Percentiles rank a stretch among this genome's conserved stretches.
phyloP scores from a whole-genome alignment of 2,797 vertebrate species.

The Pipistrellus nathusii region DNA sequence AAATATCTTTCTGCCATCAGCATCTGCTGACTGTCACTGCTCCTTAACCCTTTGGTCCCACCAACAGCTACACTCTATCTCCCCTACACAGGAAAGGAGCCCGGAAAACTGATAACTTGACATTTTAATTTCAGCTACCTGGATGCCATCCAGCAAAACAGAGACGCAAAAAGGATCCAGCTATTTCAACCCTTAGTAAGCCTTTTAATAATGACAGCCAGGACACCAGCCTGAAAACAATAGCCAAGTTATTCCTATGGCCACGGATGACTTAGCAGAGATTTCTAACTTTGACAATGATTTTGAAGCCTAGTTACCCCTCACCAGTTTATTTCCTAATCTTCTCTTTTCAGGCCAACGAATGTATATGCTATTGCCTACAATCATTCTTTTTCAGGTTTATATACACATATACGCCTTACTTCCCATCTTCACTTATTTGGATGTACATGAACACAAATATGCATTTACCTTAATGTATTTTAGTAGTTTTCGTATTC shows the following conservation, averaged over 20 bases:
- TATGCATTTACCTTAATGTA: conserved; percentile 90
- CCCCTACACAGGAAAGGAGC: conserved; percentile 44
- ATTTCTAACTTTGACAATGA: not conserved
- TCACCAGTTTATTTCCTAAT: not conserved
- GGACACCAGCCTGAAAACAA: not conserved
- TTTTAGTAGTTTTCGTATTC: conserved; percentile 89
- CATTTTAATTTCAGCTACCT: conserved; percentile 70
- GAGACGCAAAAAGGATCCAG: conserved; percentile 31
- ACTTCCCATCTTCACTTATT: not conserved
- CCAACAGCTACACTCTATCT: conserved; percentile 33
- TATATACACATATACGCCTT: not conserved
- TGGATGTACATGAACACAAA: not conserved
- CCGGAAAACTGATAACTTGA: conserved; percentile 75
- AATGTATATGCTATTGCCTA: not conserved
- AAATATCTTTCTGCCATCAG: conserved; percentile 87
- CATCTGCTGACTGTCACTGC: conserved; percentile 86
- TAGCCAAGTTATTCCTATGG: not conserved
- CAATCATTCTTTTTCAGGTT: not conserved
- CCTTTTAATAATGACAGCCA: not conserved
- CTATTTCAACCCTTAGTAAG: not conserved
- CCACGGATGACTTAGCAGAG: not conserved
- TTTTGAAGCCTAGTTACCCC: not conserved
- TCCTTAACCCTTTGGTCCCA: conserved; percentile 86
- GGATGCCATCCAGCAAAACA: conserved; percentile 56
- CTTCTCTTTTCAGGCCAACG: conserved; percentile 5